Percentiles rank a stretch among this genome's conserved stretches.
Conservation (phyloP, 2,888 invertebrate genomes). For the Sialis fuliginosa region DNA sequence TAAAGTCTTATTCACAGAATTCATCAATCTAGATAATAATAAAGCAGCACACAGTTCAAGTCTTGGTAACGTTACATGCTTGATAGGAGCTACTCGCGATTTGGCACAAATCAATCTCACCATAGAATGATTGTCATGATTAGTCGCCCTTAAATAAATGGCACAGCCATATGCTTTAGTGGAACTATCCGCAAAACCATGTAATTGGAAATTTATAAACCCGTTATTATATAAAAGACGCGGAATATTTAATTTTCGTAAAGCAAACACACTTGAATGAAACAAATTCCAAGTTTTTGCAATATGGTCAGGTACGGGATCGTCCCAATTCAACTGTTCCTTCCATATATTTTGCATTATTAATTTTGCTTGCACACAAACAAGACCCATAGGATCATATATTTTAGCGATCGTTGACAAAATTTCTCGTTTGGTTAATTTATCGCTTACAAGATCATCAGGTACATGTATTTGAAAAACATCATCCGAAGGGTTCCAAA, state of each 20-base stretch:
- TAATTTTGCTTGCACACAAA: neutral
- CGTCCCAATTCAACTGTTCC: neutral
- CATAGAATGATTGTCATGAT: neutral
- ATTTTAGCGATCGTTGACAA: neutral
- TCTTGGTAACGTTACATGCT: neutral
- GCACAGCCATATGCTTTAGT: neutral
- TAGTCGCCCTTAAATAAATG: neutral
- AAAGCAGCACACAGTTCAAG: neutral
- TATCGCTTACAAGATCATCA: neutral
- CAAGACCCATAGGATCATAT: neutral
- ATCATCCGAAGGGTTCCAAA: neutral
- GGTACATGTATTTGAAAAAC: neutral
- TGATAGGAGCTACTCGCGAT: neutral
- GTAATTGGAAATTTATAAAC: too few species aligned
- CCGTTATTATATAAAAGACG: too few species aligned
- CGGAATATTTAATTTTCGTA: too few species aligned
- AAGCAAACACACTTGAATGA: too few species aligned
- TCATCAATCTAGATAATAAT: neutral
- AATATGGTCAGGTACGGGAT: neutral
- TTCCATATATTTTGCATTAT: neutral
- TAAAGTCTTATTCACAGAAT: neutral
- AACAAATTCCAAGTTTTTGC: too few species aligned
- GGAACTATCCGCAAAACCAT: neutral
- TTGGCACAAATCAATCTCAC: neutral
- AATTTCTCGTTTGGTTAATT: neutral